These are phyloP conservation scores for Heteropelma amictum DNA, from an alignment of 2,888 invertebrate species.

Conservation along the genomic window DNA sequence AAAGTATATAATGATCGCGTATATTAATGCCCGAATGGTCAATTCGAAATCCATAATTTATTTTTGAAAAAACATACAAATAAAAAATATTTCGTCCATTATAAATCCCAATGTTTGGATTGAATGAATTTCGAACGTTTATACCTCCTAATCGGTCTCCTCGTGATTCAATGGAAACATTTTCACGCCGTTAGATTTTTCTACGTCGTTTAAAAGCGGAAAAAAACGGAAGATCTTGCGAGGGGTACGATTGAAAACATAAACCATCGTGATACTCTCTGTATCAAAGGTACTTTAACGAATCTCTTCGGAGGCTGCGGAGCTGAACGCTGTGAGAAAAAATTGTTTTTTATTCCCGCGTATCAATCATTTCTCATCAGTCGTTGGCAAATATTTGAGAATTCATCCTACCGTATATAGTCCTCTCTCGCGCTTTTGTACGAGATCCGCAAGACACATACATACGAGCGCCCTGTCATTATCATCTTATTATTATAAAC, in stretches of 20 bases:
- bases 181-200: no score
- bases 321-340: slow-evolving; percentile 6
- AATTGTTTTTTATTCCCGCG: slow-evolving; percentile 11
- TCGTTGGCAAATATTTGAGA: slow-evolving; percentile 44
- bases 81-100: not conserved
- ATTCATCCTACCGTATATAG: not conserved
- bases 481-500: slow-evolving; percentile 70
- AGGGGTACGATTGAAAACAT: not conserved
- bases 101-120: not conserved
- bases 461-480: slow-evolving; percentile 59
- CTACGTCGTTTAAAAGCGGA: not conserved
- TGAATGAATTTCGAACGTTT: no score
- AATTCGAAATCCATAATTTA: slow-evolving; percentile 3
- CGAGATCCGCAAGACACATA: slow-evolving; percentile 26
- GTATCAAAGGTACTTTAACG: slow-evolving; percentile 10
- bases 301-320: not conserved
- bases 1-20: not conserved
- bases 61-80: not conserved
- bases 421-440: slow-evolving; percentile 9
- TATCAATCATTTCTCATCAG: slow-evolving; percentile 36
- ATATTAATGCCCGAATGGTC: not conserved
- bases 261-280: not conserved
- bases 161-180: no score
- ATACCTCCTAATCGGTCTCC: no score
- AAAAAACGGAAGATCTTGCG: not conserved